Conservation (phyloP, 2,797 vertebrate genomes). For the Momotus momota region DNA sequence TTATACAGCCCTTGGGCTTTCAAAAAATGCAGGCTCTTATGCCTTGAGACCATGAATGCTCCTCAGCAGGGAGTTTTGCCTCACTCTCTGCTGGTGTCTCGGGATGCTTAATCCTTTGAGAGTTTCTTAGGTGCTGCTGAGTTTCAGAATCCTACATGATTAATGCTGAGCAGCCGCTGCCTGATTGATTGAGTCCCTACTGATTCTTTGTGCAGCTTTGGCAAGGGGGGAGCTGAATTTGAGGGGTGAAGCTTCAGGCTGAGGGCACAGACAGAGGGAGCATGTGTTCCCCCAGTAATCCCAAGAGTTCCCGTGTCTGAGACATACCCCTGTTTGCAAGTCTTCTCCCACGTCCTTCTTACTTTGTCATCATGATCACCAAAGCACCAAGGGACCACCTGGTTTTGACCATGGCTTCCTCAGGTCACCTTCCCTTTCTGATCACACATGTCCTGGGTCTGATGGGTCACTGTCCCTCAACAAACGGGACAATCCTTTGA, state of each 20-base stretch:
- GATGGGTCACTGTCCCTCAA: not conserved
- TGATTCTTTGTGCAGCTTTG: not conserved
- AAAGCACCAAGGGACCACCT: not conserved
- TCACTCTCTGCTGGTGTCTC: not conserved
- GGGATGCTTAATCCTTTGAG: not conserved
- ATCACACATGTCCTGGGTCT: accelerated
- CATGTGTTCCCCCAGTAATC: not conserved
- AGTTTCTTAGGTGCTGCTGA: slow-evolving; percentile 2
- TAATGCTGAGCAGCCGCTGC: not conserved
- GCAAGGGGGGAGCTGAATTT: not conserved
- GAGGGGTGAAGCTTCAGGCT: not conserved
- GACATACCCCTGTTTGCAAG: not conserved
- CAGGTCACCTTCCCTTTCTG: not conserved
- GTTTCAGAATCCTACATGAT: not conserved
- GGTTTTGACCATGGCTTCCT: not conserved
- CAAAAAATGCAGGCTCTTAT: not conserved
- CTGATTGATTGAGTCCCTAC: not conserved
- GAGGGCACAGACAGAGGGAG: not conserved
- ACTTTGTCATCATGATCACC: not conserved
- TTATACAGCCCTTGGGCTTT: not conserved
- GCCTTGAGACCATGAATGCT: not conserved
- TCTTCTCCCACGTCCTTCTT: not conserved
- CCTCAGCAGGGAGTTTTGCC: not conserved
- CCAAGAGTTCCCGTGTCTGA: not conserved
- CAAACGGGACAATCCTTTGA: not conserved